Evolutionary conservation across 2,113 vertebrate species (phyloP).

Genomic region (Tragelaphus buxtoni): DNA sequence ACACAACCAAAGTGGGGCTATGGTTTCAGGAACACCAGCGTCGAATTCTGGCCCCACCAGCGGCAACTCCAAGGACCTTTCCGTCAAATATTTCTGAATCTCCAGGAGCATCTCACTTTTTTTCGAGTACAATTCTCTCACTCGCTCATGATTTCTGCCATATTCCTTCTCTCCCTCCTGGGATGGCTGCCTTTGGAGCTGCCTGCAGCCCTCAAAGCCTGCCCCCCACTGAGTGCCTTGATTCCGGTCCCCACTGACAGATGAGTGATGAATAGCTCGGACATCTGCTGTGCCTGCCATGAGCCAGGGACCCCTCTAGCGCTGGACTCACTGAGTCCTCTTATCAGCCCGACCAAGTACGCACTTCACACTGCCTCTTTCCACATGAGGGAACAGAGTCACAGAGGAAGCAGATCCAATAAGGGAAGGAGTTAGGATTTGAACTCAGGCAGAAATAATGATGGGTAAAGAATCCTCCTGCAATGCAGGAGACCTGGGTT

Average conservation of each 20-base stretch:
- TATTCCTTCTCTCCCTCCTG: neutral
- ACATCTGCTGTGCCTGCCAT: neutral
- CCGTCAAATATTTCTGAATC: neutral
- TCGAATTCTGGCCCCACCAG: neutral
- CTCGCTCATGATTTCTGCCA: neutral
- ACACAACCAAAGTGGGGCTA: neutral
- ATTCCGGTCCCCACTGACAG: fast-evolving
- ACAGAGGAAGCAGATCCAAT: neutral
- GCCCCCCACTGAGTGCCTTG: neutral
- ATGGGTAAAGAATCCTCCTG: neutral
- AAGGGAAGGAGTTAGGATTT: neutral
- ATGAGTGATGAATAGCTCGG: too few species aligned
- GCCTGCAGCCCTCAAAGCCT: neutral
- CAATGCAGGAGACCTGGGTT: neutral
- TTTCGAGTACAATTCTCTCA: neutral
- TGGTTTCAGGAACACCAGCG: neutral
- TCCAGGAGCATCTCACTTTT: neutral
- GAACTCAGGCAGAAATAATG: neutral
- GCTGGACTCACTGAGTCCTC: neutral
- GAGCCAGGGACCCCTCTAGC: neutral
- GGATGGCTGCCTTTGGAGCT: neutral
- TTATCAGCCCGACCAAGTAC: neutral
- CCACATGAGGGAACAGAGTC: neutral
- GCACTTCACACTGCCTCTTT: neutral
- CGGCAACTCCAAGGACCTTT: neutral